Percentiles rank a stretch among this genome's conserved stretches.
Conservation (phyloP, 2,113 vertebrate species). For the Alces alces region DNA sequence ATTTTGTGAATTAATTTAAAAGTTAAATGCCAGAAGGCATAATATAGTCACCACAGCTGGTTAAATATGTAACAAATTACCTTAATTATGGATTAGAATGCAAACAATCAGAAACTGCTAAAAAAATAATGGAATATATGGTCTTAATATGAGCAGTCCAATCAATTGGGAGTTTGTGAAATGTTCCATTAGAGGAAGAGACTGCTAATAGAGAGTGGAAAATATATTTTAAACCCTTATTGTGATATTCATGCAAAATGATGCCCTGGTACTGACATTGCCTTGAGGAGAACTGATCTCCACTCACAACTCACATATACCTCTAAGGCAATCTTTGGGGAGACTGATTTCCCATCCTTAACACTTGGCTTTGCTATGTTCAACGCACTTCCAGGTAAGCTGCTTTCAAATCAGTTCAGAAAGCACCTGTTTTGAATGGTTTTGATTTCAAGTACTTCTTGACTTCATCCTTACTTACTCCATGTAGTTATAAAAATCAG, state of each 20-base stretch:
- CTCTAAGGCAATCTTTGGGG: conserved; percentile 24
- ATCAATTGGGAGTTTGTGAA: conserved; percentile 9
- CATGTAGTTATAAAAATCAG: background rate
- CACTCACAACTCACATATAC: background rate
- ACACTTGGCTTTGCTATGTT: background rate
- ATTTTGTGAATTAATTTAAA: conserved; percentile 30
- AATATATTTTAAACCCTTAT: conserved; percentile 38
- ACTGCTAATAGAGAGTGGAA: conserved; percentile 56
- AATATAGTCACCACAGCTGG: background rate
- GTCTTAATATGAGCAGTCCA: background rate
- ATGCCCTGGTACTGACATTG: background rate
- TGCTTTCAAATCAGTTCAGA: background rate
- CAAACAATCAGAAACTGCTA: conserved; percentile 34
- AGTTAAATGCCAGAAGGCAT: background rate
- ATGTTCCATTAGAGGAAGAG: conserved; percentile 22
- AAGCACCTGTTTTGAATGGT: background rate
- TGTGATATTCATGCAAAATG: conserved; percentile 56
- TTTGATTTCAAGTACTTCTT: conserved; percentile 21
- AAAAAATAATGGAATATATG: conserved; percentile 8
- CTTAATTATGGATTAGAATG: conserved; percentile 41
- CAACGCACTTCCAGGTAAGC: background rate
- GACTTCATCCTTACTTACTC: background rate
- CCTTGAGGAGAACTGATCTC: conserved; percentile 49
- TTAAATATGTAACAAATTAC: conserved; percentile 15
- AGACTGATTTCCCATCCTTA: background rate